Conservation (phyloP, 2,888 invertebrate genomes). For the Frankliniella intonsa region DNA sequence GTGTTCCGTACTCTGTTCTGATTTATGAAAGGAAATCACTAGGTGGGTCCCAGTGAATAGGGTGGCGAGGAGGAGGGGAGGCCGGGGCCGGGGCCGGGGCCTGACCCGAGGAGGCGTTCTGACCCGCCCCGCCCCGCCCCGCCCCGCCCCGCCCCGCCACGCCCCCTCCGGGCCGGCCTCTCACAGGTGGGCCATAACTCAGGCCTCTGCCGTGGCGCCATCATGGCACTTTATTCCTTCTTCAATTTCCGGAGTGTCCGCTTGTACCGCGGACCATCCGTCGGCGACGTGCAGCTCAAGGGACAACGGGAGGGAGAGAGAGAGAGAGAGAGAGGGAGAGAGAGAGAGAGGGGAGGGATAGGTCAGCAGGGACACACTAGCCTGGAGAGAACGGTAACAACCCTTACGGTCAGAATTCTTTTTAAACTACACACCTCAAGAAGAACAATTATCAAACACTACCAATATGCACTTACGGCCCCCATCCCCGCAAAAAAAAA, state of each 20-base stretch:
- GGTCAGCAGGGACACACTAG: neutral
- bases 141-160: neutral
- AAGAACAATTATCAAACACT: too few species aligned
- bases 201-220: neutral
- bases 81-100: neutral
- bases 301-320: neutral
- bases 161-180: neutral
- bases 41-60: neutral
- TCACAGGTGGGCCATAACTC: constrained; percentile 21
- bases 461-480: too few species aligned
- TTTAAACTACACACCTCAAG: too few species aligned
- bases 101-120: neutral
- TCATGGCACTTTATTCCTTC: constrained; percentile 20
- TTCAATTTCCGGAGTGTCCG: constrained; percentile 22
- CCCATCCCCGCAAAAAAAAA: too few species aligned
- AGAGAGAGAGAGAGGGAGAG: neutral
- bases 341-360: neutral
- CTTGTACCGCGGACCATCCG: constrained; percentile 1
- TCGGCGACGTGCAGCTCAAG: neutral
- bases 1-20: neutral
- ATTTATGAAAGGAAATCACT: constrained; percentile 24
- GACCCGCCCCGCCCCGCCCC: neutral
- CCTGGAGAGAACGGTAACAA: too few species aligned
- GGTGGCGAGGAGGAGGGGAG: neutral
- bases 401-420: too few species aligned